These are phyloP conservation scores for Limanda limanda DNA, from an alignment of 2,113 vertebrate genomes.

Conservation along the genomic window DNA sequence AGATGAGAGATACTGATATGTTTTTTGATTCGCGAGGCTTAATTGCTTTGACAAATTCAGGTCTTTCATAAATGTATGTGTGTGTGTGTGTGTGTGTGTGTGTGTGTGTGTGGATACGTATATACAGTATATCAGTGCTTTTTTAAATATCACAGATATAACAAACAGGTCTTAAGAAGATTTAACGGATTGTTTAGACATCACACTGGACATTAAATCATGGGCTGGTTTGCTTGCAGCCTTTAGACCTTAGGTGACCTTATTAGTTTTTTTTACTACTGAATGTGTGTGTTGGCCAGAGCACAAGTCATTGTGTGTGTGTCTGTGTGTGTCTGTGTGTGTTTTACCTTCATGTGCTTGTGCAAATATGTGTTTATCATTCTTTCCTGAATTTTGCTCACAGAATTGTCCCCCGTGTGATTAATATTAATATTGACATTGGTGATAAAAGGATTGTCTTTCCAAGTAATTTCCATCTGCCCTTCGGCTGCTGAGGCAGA, in stretches of 20 bases:
- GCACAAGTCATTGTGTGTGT: background rate
- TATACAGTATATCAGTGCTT: too few relatives aligned
- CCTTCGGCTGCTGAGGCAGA: slow-evolving; percentile 71
- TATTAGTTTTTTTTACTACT: slow-evolving; percentile 24
- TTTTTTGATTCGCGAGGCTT: too few relatives aligned
- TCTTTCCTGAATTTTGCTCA: slow-evolving; percentile 26
- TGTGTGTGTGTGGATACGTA: too few relatives aligned
- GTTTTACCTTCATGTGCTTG: slow-evolving; percentile 31
- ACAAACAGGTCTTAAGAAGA: too few relatives aligned
- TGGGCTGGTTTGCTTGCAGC: background rate
- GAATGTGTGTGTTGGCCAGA: slow-evolving; percentile 13
- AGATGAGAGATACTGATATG: too few relatives aligned
- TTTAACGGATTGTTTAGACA: background rate
- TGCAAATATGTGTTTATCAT: slow-evolving; percentile 21
- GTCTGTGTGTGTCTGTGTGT: slow-evolving; percentile 8
- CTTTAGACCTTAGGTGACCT: too few relatives aligned
- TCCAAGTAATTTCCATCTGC: slow-evolving; percentile 73
- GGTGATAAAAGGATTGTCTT: slow-evolving; percentile 72
- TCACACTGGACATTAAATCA: background rate
- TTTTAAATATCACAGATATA: too few relatives aligned
- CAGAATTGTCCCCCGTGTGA: slow-evolving; percentile 56
- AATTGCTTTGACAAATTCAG: too few relatives aligned
- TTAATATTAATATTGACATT: slow-evolving; percentile 76
- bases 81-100: too few relatives aligned
- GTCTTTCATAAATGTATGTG: too few relatives aligned